A percentile compares a stretch with the other conserved stretches of the same genome.
phyloP scores from a whole-genome alignment of 1,140 invertebrate genomes.

The Cyclargus thomasi region DNA sequence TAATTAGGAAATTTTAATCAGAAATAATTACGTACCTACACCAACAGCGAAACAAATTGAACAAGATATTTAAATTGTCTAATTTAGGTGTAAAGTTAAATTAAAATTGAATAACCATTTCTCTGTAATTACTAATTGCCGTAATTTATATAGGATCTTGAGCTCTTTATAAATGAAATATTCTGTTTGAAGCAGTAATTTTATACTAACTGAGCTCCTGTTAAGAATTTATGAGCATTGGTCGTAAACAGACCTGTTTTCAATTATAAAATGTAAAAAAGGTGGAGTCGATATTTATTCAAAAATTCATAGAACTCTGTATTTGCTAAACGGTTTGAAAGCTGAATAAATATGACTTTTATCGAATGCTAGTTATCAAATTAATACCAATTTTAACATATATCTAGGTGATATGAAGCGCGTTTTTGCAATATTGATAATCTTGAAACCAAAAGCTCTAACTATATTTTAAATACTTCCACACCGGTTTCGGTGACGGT shows the following conservation, averaged over 20 bases:
- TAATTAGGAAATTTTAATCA: conserved; percentile 1
- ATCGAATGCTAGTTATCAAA: neutral
- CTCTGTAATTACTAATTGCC: conserved; percentile 11
- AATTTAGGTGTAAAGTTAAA: conserved; percentile 16
- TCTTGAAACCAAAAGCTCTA: no score
- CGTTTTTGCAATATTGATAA: no score
- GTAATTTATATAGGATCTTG: conserved; percentile 6
- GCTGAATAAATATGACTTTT: neutral
- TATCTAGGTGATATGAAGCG: neutral
- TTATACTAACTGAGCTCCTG: neutral
- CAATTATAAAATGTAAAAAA: neutral
- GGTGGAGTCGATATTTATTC: neutral
- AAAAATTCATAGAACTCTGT: neutral
- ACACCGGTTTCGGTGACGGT: no score
- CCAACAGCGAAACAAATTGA: neutral
- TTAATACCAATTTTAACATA: neutral
- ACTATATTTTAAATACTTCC: no score
- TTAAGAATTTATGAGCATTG: conserved; percentile 1
- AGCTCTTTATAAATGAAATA: conserved; percentile 10
- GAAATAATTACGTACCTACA: neutral
- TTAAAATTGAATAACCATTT: conserved; percentile 13
- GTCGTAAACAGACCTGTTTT: neutral
- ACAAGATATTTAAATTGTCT: conserved; percentile 8
- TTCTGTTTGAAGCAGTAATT: conserved; percentile 12
- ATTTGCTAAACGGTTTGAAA: neutral